phyloP scores from a whole-genome alignment of 2,797 vertebrate species.

The Oophaga sylvatica region DNA sequence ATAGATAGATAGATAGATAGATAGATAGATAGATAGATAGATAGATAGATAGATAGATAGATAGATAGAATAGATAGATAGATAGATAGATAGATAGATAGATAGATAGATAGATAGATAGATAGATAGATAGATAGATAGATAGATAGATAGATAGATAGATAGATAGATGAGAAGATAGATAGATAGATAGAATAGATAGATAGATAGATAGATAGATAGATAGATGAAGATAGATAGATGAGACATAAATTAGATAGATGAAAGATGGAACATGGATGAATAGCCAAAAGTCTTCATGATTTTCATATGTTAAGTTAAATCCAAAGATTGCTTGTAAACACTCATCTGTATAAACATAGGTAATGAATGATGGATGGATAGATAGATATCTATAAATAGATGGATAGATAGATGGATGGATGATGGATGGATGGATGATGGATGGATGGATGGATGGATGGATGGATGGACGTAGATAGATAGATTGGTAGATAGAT shows the following conservation, averaged over 20 bases:
- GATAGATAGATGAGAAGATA: background rate
- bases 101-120: slow-evolving; percentile 6
- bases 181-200: background rate
- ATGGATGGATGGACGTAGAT: too few relatives aligned
- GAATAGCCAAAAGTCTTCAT: too few relatives aligned
- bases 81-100: slow-evolving; percentile 7
- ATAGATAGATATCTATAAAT: too few relatives aligned
- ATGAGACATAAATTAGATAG: background rate
- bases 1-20: background rate
- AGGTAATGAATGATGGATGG: background rate
- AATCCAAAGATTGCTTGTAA: too few relatives aligned
- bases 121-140: slow-evolving; percentile 5
- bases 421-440: too few relatives aligned
- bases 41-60: background rate
- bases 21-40: too few relatives aligned
- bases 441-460: too few relatives aligned
- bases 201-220: slow-evolving; percentile 2
- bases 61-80: background rate
- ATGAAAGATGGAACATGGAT: background rate
- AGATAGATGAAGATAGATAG: background rate
- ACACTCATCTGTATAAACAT: background rate
- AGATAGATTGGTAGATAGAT: background rate
- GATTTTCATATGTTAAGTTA: too few relatives aligned
- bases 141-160: background rate
- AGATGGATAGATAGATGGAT: too few relatives aligned